Conservation (phyloP, 2,113 vertebrate genomes). For the Sebastes fasciatus region DNA sequence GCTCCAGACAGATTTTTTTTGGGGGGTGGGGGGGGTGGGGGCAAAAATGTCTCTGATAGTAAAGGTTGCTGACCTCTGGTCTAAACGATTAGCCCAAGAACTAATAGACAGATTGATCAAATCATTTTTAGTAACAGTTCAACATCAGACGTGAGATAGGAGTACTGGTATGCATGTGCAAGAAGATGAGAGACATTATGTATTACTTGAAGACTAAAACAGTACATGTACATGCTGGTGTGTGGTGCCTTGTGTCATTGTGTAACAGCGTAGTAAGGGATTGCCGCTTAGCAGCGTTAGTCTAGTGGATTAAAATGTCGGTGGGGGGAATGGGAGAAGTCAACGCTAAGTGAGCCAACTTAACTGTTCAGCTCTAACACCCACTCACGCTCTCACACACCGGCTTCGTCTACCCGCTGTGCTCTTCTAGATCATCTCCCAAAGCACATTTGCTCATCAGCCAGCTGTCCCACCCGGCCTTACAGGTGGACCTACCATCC, state of each 20-base stretch:
- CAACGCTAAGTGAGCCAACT: conserved; percentile 26
- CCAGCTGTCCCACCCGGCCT: conserved; percentile 50
- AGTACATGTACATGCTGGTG: background rate
- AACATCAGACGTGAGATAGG: background rate
- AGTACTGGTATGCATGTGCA: too few relatives aligned
- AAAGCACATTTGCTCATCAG: conserved; percentile 24
- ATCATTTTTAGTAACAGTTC: background rate
- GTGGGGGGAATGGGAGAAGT: conserved; percentile 39
- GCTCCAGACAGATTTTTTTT: too few relatives aligned
- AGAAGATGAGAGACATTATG: background rate
- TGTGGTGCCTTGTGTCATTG: background rate
- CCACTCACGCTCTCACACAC: background rate
- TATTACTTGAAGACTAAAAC: background rate
- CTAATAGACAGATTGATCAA: background rate
- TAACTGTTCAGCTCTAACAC: conserved; percentile 14
- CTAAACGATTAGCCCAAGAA: background rate
- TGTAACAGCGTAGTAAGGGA: conserved; percentile 23
- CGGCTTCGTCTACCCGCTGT: conserved; percentile 40
- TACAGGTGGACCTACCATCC: conserved; percentile 34
- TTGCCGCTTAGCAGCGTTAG: conserved; percentile 64
- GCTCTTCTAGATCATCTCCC: background rate
- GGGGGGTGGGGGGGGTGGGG: too few relatives aligned
- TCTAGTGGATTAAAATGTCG: conserved; percentile 58
- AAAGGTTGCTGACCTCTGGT: too few relatives aligned
- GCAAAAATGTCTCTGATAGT: too few relatives aligned